These are phyloP conservation scores for Barbus barbus DNA, from an alignment of 2,113 vertebrate species.

Conservation along the genomic window DNA sequence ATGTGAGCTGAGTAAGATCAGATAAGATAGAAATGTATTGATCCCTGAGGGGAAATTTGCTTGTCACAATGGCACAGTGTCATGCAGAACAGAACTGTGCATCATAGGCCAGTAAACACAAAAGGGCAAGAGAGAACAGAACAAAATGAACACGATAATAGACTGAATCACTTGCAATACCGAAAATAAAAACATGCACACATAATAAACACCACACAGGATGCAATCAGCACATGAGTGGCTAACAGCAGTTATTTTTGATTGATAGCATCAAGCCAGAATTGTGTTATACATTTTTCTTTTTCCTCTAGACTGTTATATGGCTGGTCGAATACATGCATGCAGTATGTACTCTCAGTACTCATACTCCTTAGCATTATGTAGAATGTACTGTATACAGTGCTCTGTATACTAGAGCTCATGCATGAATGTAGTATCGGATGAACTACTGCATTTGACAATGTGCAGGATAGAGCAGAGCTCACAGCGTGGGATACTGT, in stretches of 20 bases:
- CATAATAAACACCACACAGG: neutral
- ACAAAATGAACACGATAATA: constrained; percentile 7
- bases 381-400: neutral
- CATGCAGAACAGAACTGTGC: neutral
- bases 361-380: neutral
- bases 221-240: neutral
- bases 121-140: constrained; percentile 20
- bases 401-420: neutral
- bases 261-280: neutral
- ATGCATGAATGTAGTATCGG: neutral
- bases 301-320: neutral
- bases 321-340: neutral
- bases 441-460: neutral
- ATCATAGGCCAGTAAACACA: constrained; percentile 1
- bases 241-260: neutral
- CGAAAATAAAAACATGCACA: neutral
- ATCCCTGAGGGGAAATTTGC: too few relatives aligned
- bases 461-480: neutral
- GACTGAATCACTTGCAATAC: neutral
- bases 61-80: too few relatives aligned
- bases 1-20: too few relatives aligned
- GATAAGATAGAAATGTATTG: too few relatives aligned
- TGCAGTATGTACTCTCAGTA: neutral
- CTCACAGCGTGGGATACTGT: neutral
- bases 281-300: neutral